A percentile compares a stretch with the other conserved stretches of the same genome.
phyloP scores from a whole-genome alignment of 2,113 vertebrate species.

The Scatophagus argus region DNA sequence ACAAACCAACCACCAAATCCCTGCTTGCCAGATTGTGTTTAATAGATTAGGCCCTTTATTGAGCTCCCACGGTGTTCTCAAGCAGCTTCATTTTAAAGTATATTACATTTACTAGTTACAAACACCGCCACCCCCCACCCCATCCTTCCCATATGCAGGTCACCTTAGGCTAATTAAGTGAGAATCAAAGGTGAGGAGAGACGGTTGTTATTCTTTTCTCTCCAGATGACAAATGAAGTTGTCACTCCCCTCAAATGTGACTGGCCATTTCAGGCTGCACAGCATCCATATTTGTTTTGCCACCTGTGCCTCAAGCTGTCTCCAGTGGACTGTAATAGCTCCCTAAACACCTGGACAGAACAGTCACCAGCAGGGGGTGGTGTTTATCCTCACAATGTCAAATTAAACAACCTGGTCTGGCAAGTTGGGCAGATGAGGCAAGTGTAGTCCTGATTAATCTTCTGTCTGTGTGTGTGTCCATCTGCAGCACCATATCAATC shows the following conservation, averaged over 20 bases:
- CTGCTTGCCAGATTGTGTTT: conserved; percentile 17
- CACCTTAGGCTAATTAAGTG: conserved; percentile 36
- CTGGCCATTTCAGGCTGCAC: conserved; percentile 18
- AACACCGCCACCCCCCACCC: neutral
- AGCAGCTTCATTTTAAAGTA: conserved; percentile 17
- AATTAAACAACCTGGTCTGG: neutral
- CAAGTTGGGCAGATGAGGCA: conserved; percentile 26
- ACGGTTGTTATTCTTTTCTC: conserved; percentile 35
- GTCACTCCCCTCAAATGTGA: conserved; percentile 53
- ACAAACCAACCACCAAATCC: neutral
- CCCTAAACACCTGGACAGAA: conserved; percentile 28
- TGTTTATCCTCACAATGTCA: conserved; percentile 63
- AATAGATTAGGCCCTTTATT: neutral
- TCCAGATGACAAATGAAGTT: conserved; percentile 54
- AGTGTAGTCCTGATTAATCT: conserved; percentile 25
- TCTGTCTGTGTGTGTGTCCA: conserved; percentile 13
- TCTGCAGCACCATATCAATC: neutral
- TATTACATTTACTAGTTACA: conserved; percentile 9
- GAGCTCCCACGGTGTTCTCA: neutral
- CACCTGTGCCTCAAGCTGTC: conserved; percentile 57
- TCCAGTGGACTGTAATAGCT: conserved; percentile 13
- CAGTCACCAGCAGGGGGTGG: conserved; percentile 64
- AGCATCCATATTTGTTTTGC: conserved; percentile 45
- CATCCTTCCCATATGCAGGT: neutral
- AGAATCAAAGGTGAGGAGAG: conserved; percentile 23